Conservation (phyloP, 1,140 invertebrate genomes). For the Trichoplusia ni region DNA sequence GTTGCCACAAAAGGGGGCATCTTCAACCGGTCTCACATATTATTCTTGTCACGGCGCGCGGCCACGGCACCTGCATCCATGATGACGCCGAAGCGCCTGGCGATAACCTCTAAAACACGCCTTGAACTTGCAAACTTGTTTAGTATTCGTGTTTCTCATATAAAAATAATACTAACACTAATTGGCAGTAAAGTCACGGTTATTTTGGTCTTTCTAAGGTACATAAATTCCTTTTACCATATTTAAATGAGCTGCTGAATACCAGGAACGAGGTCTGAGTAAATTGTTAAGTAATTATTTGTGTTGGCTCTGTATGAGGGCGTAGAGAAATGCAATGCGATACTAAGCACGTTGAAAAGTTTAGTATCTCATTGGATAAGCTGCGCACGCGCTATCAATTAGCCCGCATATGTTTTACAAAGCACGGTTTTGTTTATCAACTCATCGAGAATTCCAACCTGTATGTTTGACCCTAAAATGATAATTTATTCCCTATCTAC, state of each 20-base stretch:
- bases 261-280: neutral
- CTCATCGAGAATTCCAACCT: conserved; percentile 23
- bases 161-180: conserved; percentile 25
- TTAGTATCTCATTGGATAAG: conserved; percentile 44
- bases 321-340: neutral
- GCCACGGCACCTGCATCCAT: conserved; percentile 64
- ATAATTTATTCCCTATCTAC: conserved; percentile 5
- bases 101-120: conserved; percentile 41
- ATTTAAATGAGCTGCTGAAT: conserved; percentile 3
- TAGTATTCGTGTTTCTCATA: conserved; percentile 28
- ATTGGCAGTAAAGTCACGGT: conserved; percentile 18
- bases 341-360: conserved; percentile 31
- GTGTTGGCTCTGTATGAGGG: neutral
- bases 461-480: conserved; percentile 48
- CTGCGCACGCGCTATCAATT: conserved; percentile 55
- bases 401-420: conserved; percentile 58
- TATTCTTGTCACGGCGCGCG: conserved; percentile 65
- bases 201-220: conserved; percentile 2
- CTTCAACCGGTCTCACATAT: conserved; percentile 62
- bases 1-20: conserved; percentile 50
- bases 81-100: conserved; percentile 45
- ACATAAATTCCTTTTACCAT: neutral
- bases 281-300: neutral
- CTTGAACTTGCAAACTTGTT: conserved; percentile 34
- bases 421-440: conserved; percentile 52